phyloP scores from a whole-genome alignment of 2,888 invertebrate species.

The Cosmopolites sordidus region DNA sequence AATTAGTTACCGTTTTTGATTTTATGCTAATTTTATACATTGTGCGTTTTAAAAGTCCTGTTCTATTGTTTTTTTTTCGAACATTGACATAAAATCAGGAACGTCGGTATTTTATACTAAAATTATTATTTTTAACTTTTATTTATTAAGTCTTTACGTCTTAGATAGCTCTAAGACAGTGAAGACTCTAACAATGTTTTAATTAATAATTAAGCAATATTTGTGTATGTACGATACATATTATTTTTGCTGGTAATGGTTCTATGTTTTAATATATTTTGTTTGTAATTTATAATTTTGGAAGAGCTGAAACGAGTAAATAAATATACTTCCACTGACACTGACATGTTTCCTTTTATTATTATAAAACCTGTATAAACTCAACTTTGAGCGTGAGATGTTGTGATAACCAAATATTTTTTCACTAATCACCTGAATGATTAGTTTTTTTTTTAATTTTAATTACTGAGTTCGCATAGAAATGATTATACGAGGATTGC shows the following conservation, averaged over 20 bases:
- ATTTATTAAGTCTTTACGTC: constrained; percentile 34
- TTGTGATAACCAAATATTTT: too few species aligned
- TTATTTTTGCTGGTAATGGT: constrained; percentile 40
- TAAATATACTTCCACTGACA: constrained; percentile 2
- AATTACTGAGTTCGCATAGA: too few species aligned
- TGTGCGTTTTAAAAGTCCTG: not conserved
- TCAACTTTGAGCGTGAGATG: too few species aligned
- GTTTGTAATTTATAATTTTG: constrained; percentile 3
- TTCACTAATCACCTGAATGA: too few species aligned
- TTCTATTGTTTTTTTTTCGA: not conserved
- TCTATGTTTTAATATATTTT: constrained; percentile 16
- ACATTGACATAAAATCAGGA: not conserved
- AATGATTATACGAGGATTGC: too few species aligned
- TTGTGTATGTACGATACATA: constrained; percentile 40
- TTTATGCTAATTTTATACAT: not conserved
- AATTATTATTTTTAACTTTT: constrained; percentile 13
- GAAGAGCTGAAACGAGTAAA: not conserved
- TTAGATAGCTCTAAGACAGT: constrained; percentile 36
- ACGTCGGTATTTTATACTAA: not conserved
- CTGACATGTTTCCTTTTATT: constrained; percentile 1
- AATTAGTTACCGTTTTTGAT: not conserved
- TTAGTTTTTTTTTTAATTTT: too few species aligned
- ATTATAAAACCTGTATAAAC: too few species aligned
- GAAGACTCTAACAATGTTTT: constrained; percentile 31
- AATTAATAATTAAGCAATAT: constrained; percentile 37